A percentile compares a stretch with the other conserved stretches of the same genome.
Evolutionary conservation across 2,797 vertebrate species (phyloP).

Genomic region (Pipistrellus nathusii): DNA sequence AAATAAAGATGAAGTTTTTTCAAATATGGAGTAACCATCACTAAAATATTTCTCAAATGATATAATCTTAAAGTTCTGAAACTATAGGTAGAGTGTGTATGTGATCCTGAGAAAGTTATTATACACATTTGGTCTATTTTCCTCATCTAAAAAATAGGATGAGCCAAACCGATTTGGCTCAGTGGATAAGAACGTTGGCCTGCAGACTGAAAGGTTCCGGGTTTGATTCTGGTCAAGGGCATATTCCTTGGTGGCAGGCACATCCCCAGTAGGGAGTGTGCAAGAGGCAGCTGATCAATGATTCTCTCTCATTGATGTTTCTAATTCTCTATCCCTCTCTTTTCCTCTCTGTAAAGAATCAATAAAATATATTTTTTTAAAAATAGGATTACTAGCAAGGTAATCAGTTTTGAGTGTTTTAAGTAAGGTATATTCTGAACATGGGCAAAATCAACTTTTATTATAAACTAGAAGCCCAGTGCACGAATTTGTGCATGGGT

Average conservation of each 20-base stretch:
- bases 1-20: conserved; percentile 28
- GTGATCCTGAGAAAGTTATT: not conserved
- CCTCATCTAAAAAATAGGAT: not conserved
- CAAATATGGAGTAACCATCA: conserved; percentile 21
- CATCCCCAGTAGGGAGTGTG: too few species aligned
- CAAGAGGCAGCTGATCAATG: too few species aligned
- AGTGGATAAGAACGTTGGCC: too few species aligned
- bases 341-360: too few species aligned
- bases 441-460: conserved; percentile 47
- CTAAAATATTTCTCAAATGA: conserved; percentile 58
- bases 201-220: too few species aligned
- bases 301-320: too few species aligned
- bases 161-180: too few species aligned
- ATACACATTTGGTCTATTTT: conserved; percentile 1
- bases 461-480: not conserved
- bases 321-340: too few species aligned
- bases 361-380: not conserved
- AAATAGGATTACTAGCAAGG: not conserved
- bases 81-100: not conserved
- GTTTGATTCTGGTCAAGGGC: too few species aligned
- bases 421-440: conserved; percentile 22
- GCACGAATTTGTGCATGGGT: too few species aligned
- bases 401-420: conserved; percentile 34
- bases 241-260: too few species aligned
- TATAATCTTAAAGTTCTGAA: not conserved